Evolutionary conservation across 2,113 vertebrate genomes (phyloP).

Genomic region (Macaca nemestrina): DNA sequence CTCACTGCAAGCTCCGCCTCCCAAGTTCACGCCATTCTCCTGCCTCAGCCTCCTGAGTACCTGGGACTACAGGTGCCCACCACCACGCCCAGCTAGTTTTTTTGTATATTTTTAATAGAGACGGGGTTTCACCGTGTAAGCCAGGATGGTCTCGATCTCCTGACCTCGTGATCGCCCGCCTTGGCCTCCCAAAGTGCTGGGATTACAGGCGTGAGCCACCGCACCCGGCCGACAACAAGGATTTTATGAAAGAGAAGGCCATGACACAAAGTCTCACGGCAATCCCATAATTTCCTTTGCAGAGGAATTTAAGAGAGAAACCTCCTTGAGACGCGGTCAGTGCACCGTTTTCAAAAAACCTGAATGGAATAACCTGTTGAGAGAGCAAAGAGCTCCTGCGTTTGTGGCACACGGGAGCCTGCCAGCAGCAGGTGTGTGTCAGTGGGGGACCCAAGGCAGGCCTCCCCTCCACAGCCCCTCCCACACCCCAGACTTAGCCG

Average conservation of each 20-base stretch:
- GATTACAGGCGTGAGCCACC: too few relatives aligned
- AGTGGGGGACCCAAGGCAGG: rapidly evolving
- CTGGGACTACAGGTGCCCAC: too few relatives aligned
- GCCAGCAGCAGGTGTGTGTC: neutral
- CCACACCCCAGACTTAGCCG: rapidly evolving
- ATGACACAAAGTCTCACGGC: rapidly evolving
- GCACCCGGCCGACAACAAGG: too few relatives aligned
- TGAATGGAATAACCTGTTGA: neutral
- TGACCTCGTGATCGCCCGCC: too few relatives aligned
- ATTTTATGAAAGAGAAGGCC: neutral
- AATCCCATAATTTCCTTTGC: neutral
- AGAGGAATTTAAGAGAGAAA: neutral
- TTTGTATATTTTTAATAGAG: too few relatives aligned
- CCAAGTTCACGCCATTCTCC: too few relatives aligned
- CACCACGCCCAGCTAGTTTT: too few relatives aligned
- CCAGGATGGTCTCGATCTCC: too few relatives aligned
- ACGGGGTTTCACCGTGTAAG: too few relatives aligned
- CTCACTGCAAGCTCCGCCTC: too few relatives aligned
- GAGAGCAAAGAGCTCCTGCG: neutral
- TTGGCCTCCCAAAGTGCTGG: too few relatives aligned
- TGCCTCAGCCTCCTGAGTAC: too few relatives aligned
- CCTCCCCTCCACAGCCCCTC: rapidly evolving
- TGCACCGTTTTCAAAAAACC: neutral
- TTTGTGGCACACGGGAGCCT: neutral
- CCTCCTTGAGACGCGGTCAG: neutral